Conservation (phyloP, 2,888 invertebrate genomes). For the Aquatica leii region DNA sequence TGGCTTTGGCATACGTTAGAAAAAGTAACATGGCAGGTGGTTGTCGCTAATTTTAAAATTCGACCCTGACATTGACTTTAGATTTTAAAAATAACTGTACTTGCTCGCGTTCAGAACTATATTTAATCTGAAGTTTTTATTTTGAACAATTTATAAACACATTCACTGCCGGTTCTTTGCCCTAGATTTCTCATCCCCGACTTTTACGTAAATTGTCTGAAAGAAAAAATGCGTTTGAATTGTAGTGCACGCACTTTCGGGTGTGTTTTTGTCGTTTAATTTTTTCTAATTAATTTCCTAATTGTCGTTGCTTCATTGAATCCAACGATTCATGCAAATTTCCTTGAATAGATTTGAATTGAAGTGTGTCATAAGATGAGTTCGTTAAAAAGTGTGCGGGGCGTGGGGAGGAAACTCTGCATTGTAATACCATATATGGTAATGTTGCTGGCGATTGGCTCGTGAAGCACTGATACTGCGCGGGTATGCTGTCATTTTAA, state of each 20-base stretch:
- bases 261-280: too few species aligned
- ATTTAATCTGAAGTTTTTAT: not conserved
- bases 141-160: slow-evolving; percentile 5
- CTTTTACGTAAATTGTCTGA: too few species aligned
- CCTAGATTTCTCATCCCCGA: slow-evolving; percentile 33
- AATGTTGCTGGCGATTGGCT: slow-evolving; percentile 75
- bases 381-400: slow-evolving; percentile 25
- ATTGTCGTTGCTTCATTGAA: slow-evolving; percentile 10
- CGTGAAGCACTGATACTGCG: slow-evolving; percentile 55
- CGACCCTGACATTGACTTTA: slow-evolving; percentile 20
- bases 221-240: too few species aligned
- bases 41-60: slow-evolving; percentile 27
- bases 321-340: slow-evolving; percentile 23
- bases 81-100: slow-evolving; percentile 15
- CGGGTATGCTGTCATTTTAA: slow-evolving; percentile 53
- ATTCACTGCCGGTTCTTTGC: slow-evolving; percentile 18
- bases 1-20: too few species aligned
- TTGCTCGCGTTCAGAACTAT: not conserved
- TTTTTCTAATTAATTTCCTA: slow-evolving; percentile 22
- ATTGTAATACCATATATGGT: slow-evolving; percentile 82
- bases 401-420: slow-evolving; percentile 62
- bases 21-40: slow-evolving; percentile 30
- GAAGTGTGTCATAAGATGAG: slow-evolving; percentile 41
- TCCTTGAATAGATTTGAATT: slow-evolving; percentile 24
- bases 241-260: too few species aligned